phyloP scores from a whole-genome alignment of 2,797 vertebrate genomes.

The Pseudochromis fuscus region DNA sequence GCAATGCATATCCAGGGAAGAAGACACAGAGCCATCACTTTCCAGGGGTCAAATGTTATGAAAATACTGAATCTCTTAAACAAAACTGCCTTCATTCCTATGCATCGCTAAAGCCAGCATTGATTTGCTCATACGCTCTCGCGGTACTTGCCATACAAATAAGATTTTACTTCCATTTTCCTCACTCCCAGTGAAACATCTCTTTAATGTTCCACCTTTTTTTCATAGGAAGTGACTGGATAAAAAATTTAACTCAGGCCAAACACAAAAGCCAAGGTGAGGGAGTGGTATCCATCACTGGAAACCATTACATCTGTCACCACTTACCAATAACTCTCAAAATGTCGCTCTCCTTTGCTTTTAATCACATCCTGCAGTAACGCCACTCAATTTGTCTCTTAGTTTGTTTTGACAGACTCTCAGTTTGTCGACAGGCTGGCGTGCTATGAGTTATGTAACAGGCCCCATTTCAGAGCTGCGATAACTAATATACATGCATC shows the following conservation, averaged over 20 bases:
- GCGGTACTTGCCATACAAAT: constrained; percentile 37
- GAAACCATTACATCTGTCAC: constrained; percentile 70
- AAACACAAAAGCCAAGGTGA: constrained; percentile 43
- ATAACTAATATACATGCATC: constrained; percentile 75
- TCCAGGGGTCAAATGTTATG: constrained; percentile 50
- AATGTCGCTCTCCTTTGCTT: constrained; percentile 64
- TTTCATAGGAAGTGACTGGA: constrained; percentile 20
- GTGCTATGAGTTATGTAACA: constrained; percentile 75
- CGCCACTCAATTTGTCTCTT: constrained; percentile 71
- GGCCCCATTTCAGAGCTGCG: constrained; percentile 64
- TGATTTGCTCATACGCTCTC: constrained; percentile 43
- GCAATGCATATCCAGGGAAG: constrained; percentile 61
- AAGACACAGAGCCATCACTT: constrained; percentile 31
- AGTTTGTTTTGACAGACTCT: constrained; percentile 65
- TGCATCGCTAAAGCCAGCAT: constrained; percentile 38
- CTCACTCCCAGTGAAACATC: constrained; percentile 1
- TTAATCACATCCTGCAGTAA: constrained; percentile 76
- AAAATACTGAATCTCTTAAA: constrained; percentile 46
- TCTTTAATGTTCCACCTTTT: constrained; percentile 13
- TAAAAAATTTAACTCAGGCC: constrained; percentile 31
- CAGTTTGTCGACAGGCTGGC: constrained; percentile 63
- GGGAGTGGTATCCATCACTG: constrained; percentile 43
- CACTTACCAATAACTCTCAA: constrained; percentile 73
- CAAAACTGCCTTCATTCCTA: constrained; percentile 34
- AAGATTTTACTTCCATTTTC: constrained; percentile 13